Conservation (phyloP, 2,888 invertebrate species). For the Augiades crinisus region DNA sequence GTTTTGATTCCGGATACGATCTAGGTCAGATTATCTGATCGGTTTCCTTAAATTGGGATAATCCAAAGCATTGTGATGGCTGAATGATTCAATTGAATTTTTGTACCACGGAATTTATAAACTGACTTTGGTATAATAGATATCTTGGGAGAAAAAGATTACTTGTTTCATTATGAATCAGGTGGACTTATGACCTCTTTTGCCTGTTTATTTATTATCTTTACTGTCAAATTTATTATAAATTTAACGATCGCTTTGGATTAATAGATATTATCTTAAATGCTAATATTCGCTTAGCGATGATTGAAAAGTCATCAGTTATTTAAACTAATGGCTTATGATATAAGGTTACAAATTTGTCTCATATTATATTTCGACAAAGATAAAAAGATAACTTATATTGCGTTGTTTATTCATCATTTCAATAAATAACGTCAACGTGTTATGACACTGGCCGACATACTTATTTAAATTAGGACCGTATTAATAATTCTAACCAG, state of each 20-base stretch:
- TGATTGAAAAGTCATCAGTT: constrained; percentile 65
- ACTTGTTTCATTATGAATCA: constrained; percentile 31
- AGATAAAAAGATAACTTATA: constrained; percentile 47
- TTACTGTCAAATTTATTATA: constrained; percentile 50
- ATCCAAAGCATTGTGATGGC: constrained; percentile 12
- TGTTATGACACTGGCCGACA: constrained; percentile 28
- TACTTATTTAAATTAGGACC: constrained; percentile 28
- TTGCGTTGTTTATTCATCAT: constrained; percentile 40
- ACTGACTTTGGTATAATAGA: neutral
- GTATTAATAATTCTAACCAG: constrained; percentile 37
- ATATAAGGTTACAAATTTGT: constrained; percentile 53
- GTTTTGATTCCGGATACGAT: constrained; percentile 3
- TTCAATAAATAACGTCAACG: constrained; percentile 36
- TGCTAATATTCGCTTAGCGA: constrained; percentile 61
- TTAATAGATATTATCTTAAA: constrained; percentile 58
- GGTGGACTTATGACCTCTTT: constrained; percentile 68
- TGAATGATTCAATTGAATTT: constrained; percentile 6
- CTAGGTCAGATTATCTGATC: constrained; percentile 12
- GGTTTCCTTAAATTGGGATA: constrained; percentile 14
- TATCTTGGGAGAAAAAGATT: neutral
- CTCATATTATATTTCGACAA: constrained; percentile 45
- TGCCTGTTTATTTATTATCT: constrained; percentile 53
- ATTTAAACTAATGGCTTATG: constrained; percentile 46
- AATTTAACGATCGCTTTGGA: constrained; percentile 68
- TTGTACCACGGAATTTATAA: neutral